phyloP scores from a whole-genome alignment of 2,113 vertebrate species.

The Chaetorhynchus papuensis region DNA sequence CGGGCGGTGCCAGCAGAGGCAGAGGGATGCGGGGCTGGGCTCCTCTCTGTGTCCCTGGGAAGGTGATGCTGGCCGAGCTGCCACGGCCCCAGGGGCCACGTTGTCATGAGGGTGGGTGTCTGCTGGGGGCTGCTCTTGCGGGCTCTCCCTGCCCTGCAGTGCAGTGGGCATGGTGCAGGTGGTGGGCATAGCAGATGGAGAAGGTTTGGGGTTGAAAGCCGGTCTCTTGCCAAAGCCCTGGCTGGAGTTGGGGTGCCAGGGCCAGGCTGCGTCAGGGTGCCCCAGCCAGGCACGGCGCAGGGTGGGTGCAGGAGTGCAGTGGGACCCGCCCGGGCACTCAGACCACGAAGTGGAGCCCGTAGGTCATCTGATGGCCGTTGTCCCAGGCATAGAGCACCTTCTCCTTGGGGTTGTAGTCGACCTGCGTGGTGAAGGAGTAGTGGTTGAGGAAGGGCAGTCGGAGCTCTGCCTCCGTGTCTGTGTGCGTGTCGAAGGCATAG shows the following conservation, averaged over 20 bases:
- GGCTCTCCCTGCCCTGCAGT: background rate
- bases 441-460: conserved; percentile 88
- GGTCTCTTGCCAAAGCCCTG: background rate
- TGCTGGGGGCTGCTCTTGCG: background rate
- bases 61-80: background rate
- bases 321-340: conserved; percentile 51
- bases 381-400: conserved; percentile 95
- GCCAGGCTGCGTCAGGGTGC: background rate
- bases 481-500: conserved; percentile 95
- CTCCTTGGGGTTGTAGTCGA: conserved; percentile 97
- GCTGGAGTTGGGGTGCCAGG: background rate
- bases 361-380: conserved; percentile 94
- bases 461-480: conserved; percentile 84
- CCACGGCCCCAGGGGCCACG: background rate
- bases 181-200: background rate
- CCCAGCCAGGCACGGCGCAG: rapidly evolving
- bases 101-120: background rate
- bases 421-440: conserved; percentile 88
- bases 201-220: background rate
- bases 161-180: background rate
- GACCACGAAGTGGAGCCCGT: conserved; percentile 83
- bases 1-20: background rate
- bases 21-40: background rate
- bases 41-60: rapidly evolving
- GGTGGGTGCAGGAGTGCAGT: background rate